Base-by-base conservation (phyloP, 2,888 invertebrate genomes). In the Cheilosia urbana region DNA sequence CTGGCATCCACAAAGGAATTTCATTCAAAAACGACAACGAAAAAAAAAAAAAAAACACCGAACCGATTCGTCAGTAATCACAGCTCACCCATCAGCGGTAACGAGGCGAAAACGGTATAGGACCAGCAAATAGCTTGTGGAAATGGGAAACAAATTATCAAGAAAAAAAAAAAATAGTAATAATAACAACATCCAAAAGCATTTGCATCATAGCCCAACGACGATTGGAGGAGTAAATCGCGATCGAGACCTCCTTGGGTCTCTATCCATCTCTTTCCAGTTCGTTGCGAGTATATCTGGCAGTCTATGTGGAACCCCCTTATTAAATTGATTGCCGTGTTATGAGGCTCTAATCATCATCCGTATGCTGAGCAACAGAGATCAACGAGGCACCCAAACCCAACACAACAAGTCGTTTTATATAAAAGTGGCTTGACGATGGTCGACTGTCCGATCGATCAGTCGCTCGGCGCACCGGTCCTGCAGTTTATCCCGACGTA, bases 271-370 rank as follows among this genome's bases (percentile, higher is more conserved):
- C 37, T 55, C 58, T 66, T 53, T 11, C 42, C 27, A 17, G n/a
- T 47, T 4, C 24, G 21, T 1, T 34, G 7, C 19, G 19, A 24
- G 37, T 27, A 49, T 49, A 49, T 49, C 60, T 37, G 40, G 11
- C 51, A 19, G 57, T 81, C 81, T 77, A 62, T 68, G 76, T 51
- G 62, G 80, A 77, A 87, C 81, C 88, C 88, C 87, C 88, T 89
- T 89, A 89, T 89, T 89, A 89, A 89, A 89, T 89, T 89, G 89
- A 89, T 89, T 89, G 89, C 89, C 89, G 88, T 89, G 89, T 89
- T 89, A 89, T 89, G 88, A 88, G 88, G 88, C 88, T 88, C 88
- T 88, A 88, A 89, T 89, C 88, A 89, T 87, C 87, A 57, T 80
- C 75, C 81, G 63, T 80, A 72, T 63, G 75, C 72, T 57, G 76